Evolutionary conservation across 2,888 invertebrate genomes (phyloP), one percentile per base, ranked within the genome.

Genomic region (Mantis religiosa): DNA sequence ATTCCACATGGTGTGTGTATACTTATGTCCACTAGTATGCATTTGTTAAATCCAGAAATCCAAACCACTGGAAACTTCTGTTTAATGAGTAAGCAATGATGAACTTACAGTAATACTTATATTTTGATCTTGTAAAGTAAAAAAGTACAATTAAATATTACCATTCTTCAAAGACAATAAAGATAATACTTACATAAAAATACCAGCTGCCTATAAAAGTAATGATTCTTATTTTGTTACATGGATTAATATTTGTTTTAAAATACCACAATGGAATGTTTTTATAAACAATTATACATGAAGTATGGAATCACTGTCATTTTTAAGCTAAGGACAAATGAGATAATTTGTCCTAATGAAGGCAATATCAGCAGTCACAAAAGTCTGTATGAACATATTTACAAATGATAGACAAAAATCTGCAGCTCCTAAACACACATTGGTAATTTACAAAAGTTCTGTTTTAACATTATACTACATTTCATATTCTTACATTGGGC

Each of bases 121-220:
- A 86, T 86, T 86, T 86, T 81, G 54, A 86, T 86, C 81, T 41
- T 86, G 86, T 81, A 86, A 54, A 28, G 86, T 86, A 86, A 86
- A 86, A 28, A 86, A 86, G 81, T 86, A 86, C 86, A 86, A 28
- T 86, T 71, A 86, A 86, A 86, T 86, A 86, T 86, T 86, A 86
- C 86, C 86, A 86, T 86, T n/a, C 71, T 81, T 81, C 25, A 86
- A 28, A 28, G 81, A 28, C 28, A 81, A 81, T 86, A 86, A 41
- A 86, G 81, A 81, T 86, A 81, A 86, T 85, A 85, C 85, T 85
- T 85, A 54, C 85, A 85, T 85, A 85, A 54, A 81, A 86, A 81
- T 86, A 86, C 71, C 86, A 86, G 86, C 86, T 86, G 86, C 86
- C 86, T 86, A 81, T 47, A 30, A 41, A 47, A 27, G 41, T 28